These are phyloP conservation scores for Lagria hirta DNA, from an alignment of 2,888 invertebrate genomes.

Conservation along the genomic window DNA sequence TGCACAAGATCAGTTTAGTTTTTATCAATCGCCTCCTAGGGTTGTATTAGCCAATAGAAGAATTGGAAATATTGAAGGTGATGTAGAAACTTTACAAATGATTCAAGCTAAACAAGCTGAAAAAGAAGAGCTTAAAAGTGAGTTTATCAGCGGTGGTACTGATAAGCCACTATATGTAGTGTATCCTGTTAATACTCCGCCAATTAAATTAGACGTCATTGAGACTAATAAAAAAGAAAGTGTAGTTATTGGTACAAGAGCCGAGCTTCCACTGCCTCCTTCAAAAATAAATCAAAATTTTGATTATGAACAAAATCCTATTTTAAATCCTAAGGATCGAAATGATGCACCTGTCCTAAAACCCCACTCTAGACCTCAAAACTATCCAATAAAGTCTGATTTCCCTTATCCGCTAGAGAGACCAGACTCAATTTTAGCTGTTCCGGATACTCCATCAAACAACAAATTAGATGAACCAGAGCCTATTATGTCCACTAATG, in stretches of 20 bases:
- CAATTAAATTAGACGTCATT: conserved; percentile 56
- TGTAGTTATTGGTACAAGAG: conserved; percentile 60
- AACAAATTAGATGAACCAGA: conserved; percentile 51
- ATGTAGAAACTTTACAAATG: conserved; percentile 70
- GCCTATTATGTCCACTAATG: conserved; percentile 42
- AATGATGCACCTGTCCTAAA: conserved; percentile 53
- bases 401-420: conserved; percentile 68
- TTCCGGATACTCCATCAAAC: conserved; percentile 49
- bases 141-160: conserved; percentile 27
- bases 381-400: conserved; percentile 56
- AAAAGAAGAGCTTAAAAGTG: conserved; percentile 40
- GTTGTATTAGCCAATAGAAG: conserved; percentile 54
- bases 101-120: conserved; percentile 60
- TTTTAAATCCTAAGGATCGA: conserved; percentile 50
- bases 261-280: conserved; percentile 54
- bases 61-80: conserved; percentile 54
- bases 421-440: conserved; percentile 56
- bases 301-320: conserved; percentile 54
- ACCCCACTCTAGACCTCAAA: conserved; percentile 47
- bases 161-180: conserved; percentile 58
- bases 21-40: conserved; percentile 52
- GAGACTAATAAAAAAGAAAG: conserved; percentile 54
- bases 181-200: conserved; percentile 61
- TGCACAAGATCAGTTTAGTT: conserved; percentile 41
- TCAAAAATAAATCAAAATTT: conserved; percentile 46